A percentile compares a stretch with the other conserved stretches of the same genome.
phyloP scores from a whole-genome alignment of 2,888 invertebrate genomes.

The Vesta saturnalis region DNA sequence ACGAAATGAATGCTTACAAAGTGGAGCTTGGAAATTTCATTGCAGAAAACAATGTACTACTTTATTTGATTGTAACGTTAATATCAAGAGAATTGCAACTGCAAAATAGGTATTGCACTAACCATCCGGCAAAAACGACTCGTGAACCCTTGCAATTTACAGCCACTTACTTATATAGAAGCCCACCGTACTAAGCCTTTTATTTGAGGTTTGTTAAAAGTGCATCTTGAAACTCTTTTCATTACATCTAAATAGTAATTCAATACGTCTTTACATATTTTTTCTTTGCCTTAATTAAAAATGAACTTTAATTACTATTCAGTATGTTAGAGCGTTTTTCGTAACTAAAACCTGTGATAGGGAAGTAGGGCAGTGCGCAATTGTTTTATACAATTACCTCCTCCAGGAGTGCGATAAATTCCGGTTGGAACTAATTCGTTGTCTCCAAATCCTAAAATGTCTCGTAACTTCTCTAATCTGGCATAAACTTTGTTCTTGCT shows the following conservation, averaged over 20 bases:
- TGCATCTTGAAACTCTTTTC: not conserved
- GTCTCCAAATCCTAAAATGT: slow-evolving; percentile 55
- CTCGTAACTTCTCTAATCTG: slow-evolving; percentile 56
- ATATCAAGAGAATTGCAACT: slow-evolving; percentile 4
- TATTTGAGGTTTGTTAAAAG: not conserved
- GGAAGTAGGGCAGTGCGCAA: slow-evolving; percentile 47
- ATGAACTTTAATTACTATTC: not conserved
- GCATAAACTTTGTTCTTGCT: slow-evolving; percentile 57
- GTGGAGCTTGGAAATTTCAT: not conserved
- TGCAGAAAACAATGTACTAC: not conserved
- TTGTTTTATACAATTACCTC: slow-evolving; percentile 57
- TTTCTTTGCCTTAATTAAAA: too few species aligned
- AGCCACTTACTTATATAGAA: not conserved
- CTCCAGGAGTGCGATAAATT: slow-evolving; percentile 62
- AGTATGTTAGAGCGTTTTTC: too few species aligned
- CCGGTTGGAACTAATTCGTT: slow-evolving; percentile 61
- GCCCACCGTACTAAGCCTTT: not conserved
- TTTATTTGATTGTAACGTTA: not conserved
- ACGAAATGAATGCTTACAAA: not conserved
- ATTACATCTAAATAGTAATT: not conserved
- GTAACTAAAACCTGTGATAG: slow-evolving; percentile 57
- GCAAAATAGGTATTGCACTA: slow-evolving; percentile 1
- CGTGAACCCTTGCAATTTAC: slow-evolving; percentile 2
- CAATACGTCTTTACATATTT: not conserved
- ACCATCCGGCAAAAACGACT: not conserved